Conservation (phyloP, 2,888 invertebrate genomes). For the Ectropis crepuscularia region DNA sequence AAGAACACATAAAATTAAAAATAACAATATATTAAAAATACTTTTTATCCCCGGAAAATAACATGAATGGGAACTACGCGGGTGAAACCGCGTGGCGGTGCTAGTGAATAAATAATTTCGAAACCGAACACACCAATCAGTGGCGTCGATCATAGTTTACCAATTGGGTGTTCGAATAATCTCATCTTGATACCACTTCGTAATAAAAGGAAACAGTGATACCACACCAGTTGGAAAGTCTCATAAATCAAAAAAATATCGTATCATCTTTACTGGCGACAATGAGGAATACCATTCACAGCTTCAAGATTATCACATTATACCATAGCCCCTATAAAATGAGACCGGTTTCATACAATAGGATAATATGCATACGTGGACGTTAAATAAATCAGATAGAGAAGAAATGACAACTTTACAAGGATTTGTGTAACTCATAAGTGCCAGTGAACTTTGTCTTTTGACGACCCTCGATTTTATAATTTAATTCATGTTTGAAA, state of each 20-base stretch:
- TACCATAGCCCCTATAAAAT: slow-evolving; percentile 23
- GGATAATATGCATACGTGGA: slow-evolving; percentile 17
- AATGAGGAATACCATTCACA: slow-evolving; percentile 24
- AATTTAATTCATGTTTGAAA: too few relatives aligned
- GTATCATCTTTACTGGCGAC: slow-evolving; percentile 25
- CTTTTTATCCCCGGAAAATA: too few relatives aligned
- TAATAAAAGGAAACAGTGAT: slow-evolving; percentile 4
- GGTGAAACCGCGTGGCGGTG: too few relatives aligned
- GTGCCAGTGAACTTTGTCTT: too few relatives aligned
- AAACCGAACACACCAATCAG: too few relatives aligned
- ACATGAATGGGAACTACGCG: too few relatives aligned
- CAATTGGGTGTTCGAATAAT: neutral
- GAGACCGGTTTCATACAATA: slow-evolving; percentile 43
- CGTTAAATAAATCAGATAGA: slow-evolving; percentile 4
- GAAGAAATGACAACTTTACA: neutral
- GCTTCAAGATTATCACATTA: slow-evolving; percentile 29
- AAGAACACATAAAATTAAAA: too few relatives aligned
- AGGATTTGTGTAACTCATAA: too few relatives aligned
- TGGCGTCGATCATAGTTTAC: too few relatives aligned
- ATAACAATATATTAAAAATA: too few relatives aligned
- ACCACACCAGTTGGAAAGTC: neutral
- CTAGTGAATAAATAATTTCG: too few relatives aligned
- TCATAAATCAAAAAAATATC: slow-evolving; percentile 21
- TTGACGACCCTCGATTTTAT: too few relatives aligned
- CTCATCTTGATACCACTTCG: neutral